These are phyloP conservation scores for Chaetodon auriga DNA, from an alignment of 2,113 vertebrate species.

Conservation along the genomic window DNA sequence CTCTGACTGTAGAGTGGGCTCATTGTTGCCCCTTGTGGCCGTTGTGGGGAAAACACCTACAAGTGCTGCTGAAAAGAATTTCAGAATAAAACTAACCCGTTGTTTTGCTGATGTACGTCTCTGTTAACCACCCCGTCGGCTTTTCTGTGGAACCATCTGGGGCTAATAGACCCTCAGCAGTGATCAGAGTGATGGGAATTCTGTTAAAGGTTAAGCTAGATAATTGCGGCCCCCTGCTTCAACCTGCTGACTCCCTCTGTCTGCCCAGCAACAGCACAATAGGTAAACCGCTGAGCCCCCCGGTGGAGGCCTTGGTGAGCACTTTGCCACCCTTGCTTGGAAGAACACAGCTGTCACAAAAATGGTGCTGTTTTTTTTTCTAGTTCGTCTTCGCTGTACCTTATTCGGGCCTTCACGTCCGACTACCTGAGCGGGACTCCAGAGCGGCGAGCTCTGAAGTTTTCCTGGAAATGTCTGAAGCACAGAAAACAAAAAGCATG, in stretches of 20 bases:
- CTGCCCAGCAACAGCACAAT: constrained; percentile 58
- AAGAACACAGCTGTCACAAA: constrained; percentile 49
- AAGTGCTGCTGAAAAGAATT: no score
- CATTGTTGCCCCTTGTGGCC: no score
- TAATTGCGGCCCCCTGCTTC: background rate
- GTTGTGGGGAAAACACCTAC: no score
- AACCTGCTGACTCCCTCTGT: constrained; percentile 8
- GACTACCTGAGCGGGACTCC: constrained; percentile 28
- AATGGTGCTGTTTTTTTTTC: constrained; percentile 68
- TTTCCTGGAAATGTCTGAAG: constrained; percentile 43
- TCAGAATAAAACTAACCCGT: background rate
- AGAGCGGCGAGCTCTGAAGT: constrained; percentile 14
- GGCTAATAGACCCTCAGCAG: background rate
- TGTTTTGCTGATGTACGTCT: background rate
- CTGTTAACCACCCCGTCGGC: background rate
- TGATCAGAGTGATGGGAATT: background rate
- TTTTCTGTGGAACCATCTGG: background rate
- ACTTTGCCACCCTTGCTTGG: constrained; percentile 50
- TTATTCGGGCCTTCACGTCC: background rate
- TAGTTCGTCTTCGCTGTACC: constrained; percentile 15
- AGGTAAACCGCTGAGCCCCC: constrained; percentile 37
- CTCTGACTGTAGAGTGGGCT: no score
- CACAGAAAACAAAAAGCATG: constrained; percentile 57
- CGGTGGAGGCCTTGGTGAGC: constrained; percentile 64
- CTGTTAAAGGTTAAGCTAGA: background rate